Evolutionary conservation across 2,113 vertebrate species (phyloP), one percentile per base, ranked within the genome.

Genomic region (Dolichallabes microphthalmus): DNA sequence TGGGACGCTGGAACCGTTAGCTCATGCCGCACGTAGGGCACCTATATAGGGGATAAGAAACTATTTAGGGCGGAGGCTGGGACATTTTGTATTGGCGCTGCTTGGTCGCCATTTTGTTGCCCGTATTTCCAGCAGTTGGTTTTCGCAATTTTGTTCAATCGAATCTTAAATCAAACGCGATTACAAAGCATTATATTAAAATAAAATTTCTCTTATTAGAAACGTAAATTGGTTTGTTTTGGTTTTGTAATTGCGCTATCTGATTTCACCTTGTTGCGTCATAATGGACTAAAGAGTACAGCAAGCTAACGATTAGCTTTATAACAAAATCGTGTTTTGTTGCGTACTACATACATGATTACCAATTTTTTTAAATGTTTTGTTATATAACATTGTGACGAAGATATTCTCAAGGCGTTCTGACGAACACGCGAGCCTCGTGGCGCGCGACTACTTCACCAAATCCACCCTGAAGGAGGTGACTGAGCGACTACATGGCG

Each of bases 61-160:
- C 13, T 12, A n/a, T 83, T 83, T 60, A 14, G 22, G 13, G n/a
- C 25, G 13, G 27, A 19, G 30, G 30, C 82, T n/a, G 27, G n/a
- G 68, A 73, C 66, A 83, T 71, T 73, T 82, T 82, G 81, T 82
- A 0, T 71, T 15, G n/a, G 17, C 9, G 6, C 2, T n/a, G 78
- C 1, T 14, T 10, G 10, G 80, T 15, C 80, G 81, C 81, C 81
- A 82, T 82, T 82, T 82, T 83, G 66, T 17, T 74, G 52, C 6
- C 8, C 60, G 53, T 55, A 14, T 30, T 30, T 22, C n/a, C 9
- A 12, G 1, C 39, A 50, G 14, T 61, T 1, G 1, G 32, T 22
- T 39, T 61, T 35, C 53, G 39, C 71, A 6, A 68, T 15, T 2
- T 68, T 32, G 27, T 45, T 45, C 7, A 39, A 10, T 9, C 20